A percentile compares a stretch with the other conserved stretches of the same genome.
phyloP scores from a whole-genome alignment of 2,113 vertebrate species.

The Syngnathus scovelli region DNA sequence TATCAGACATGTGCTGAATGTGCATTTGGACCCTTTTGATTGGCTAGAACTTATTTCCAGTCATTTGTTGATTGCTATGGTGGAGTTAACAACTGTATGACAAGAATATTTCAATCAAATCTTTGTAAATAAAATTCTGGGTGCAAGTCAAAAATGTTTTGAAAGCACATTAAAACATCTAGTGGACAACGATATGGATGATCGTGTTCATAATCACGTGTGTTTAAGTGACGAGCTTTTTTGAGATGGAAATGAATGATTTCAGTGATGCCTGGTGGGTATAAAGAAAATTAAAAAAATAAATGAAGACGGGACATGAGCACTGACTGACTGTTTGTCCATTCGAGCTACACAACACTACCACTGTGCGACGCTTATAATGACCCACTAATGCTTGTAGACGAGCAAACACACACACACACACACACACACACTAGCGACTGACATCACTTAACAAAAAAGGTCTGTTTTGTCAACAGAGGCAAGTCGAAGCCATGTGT shows the following conservation, averaged over 20 bases:
- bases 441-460: background rate
- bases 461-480: background rate
- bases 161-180: too few relatives aligned
- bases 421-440: background rate
- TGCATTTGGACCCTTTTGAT: too few relatives aligned
- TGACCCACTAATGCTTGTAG: background rate
- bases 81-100: too few relatives aligned
- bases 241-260: background rate
- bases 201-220: background rate
- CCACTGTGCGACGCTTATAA: background rate
- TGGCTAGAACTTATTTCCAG: too few relatives aligned
- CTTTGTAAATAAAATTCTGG: too few relatives aligned
- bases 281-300: too few relatives aligned
- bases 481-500: background rate
- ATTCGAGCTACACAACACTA: conserved; percentile 8
- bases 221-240: background rate
- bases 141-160: too few relatives aligned
- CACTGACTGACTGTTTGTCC: background rate
- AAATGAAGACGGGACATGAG: background rate
- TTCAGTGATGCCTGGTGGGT: background rate
- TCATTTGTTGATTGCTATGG: too few relatives aligned
- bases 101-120: too few relatives aligned
- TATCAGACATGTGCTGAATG: too few relatives aligned
- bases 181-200: too few relatives aligned
- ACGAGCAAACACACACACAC: background rate